Conservation (phyloP, 37 sponge, comb jelly and placozoan genomes). For the Diacarnus erythraeanus region DNA sequence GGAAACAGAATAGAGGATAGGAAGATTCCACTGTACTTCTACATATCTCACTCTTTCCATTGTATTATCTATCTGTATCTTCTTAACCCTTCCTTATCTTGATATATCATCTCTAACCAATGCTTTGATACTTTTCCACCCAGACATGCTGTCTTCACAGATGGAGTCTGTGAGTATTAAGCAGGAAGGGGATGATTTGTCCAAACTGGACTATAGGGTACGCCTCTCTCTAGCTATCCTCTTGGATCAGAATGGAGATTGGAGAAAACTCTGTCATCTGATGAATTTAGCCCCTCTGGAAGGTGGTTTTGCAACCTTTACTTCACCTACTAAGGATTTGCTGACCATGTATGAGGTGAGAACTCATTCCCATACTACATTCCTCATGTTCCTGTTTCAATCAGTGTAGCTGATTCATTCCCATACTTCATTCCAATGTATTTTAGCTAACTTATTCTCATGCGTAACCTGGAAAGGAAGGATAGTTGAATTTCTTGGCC, state of each 20-base stretch:
- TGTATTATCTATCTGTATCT: not conserved
- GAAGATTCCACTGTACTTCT: too few relatives aligned
- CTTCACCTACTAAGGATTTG: slow-evolving; percentile 73
- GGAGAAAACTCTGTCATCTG: slow-evolving; percentile 37
- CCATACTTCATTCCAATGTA: not conserved
- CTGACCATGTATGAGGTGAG: slow-evolving; percentile 71
- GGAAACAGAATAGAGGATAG: too few relatives aligned
- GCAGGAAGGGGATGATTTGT: slow-evolving; percentile 44
- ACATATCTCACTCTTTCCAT: too few relatives aligned
- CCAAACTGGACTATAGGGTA: slow-evolving; percentile 37
- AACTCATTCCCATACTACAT: not conserved
- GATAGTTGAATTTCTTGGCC: not conserved
- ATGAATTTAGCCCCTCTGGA: slow-evolving; percentile 34
- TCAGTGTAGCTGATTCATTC: not conserved
- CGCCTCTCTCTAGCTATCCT: slow-evolving; percentile 61
- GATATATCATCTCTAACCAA: too few relatives aligned
- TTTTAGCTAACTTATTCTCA: not conserved
- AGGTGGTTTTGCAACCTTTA: slow-evolving; percentile 41
- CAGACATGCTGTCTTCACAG: slow-evolving; percentile 43
- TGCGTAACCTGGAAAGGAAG: not conserved
- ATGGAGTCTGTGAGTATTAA: slow-evolving; percentile 53
- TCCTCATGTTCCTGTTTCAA: not conserved
- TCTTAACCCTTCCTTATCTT: too few relatives aligned
- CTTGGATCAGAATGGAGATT: slow-evolving; percentile 42
- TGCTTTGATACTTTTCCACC: not conserved